phyloP scores from a whole-genome alignment of 2,888 invertebrate genomes.

The Tiliacea citrago region DNA sequence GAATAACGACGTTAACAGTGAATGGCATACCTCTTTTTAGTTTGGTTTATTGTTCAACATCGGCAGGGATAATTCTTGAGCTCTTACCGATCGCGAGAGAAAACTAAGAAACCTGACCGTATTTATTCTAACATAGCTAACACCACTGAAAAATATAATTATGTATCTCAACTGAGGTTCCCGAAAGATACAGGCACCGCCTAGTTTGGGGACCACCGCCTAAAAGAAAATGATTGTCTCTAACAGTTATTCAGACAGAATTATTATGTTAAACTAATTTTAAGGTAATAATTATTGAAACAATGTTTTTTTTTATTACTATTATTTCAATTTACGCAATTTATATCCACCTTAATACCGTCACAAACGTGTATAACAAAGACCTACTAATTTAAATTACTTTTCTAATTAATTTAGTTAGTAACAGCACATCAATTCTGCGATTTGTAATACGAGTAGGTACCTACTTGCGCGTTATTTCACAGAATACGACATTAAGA shows the following conservation, averaged over 20 bases:
- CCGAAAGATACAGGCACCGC: neutral
- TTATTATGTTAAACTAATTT: neutral
- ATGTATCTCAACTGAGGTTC: neutral
- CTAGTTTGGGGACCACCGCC: neutral
- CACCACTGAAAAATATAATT: neutral
- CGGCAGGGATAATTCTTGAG: neutral
- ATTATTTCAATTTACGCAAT: neutral
- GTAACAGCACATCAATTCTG: neutral
- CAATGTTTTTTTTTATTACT: neutral
- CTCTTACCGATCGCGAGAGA: neutral
- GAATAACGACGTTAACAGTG: neutral
- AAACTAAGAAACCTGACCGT: neutral
- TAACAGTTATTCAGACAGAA: neutral
- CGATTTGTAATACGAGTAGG: neutral
- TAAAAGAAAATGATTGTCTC: neutral
- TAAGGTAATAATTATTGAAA: too few relatives aligned
- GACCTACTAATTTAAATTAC: neutral
- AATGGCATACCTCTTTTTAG: neutral
- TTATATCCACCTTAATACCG: neutral
- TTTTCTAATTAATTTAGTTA: neutral
- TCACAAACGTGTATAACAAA: neutral
- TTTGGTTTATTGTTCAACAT: neutral
- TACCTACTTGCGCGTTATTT: neutral
- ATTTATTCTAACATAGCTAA: too few relatives aligned
- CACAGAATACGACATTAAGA: conserved; percentile 15